Base-by-base conservation (phyloP, 64 coral and sea anemone species). In the Anthopleura sola region DNA sequence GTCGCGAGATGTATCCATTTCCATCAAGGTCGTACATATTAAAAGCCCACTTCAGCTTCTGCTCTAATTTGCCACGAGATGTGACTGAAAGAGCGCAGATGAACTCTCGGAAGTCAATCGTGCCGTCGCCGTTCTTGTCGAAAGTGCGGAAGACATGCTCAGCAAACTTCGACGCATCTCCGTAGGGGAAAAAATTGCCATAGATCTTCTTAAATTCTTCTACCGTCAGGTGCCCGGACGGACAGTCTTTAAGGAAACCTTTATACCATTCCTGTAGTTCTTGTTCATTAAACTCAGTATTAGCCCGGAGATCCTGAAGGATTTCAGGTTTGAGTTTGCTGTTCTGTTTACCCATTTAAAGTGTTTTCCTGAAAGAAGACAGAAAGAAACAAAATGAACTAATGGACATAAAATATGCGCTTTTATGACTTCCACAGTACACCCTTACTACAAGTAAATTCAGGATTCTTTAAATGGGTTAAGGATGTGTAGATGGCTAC, bases 251-350 rank as follows among this genome's bases (percentile, higher is more conserved):
- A 15, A 80, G 83, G 78, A 94, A 94, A 2, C 88, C 92, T 40
- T 94, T 94, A 84, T 94, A 94, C 82, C 88, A 94, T 75, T 89
- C 92, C 38, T 94, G 88, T 5, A 94, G 84, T 82, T 94, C 92
- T 26, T 82, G 78, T 12, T 94, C 87, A 37, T 82, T 83, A 46
- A 94, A 94, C 56, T 89, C 87, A 0, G 92, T 94, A 28, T 89
- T 81, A 34, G 47, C 28, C 26, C 60, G 66, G 8, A 94, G 84
- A 31, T 94, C 92, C 28, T 80, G 24, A 14, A 94, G 78, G 15
- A 85, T 49, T 32, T 89, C 87, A 1, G 92, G 92, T 68, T 90
- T 90, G 14, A 94, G 84, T 48, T 94, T 94, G 60, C 92, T 94
- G 47, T 94, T 89, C 60, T 94, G 87, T 86, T 94, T 94, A 78